These are phyloP conservation scores for Formica selysi DNA, from an alignment of 1,140 invertebrate genomes.

Conservation along the genomic window DNA sequence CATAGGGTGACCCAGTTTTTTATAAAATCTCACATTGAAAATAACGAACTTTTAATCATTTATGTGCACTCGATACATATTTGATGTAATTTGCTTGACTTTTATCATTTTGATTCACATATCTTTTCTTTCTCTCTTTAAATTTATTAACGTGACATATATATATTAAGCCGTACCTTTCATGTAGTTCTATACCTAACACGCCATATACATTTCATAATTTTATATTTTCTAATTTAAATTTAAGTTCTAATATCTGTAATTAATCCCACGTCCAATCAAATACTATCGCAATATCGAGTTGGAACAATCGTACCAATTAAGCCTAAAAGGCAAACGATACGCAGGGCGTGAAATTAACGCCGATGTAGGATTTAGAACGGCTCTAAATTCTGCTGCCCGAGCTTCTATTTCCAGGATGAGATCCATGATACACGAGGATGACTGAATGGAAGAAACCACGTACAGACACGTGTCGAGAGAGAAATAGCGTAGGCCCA, in stretches of 20 bases:
- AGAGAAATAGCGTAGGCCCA: slow-evolving; percentile 22
- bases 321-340: neutral
- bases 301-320: slow-evolving; percentile 14
- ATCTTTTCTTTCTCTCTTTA: neutral
- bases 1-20: neutral
- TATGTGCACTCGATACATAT: neutral
- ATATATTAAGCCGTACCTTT: neutral
- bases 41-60: neutral
- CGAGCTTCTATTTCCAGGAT: slow-evolving; percentile 3
- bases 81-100: neutral
- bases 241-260: neutral
- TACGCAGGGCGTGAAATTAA: neutral
- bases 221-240: slow-evolving; percentile 5
- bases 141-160: neutral
- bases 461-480: neutral
- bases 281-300: neutral
- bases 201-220: neutral
- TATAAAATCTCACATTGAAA: slow-evolving; percentile 8
- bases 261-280: neutral
- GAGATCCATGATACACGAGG: neutral
- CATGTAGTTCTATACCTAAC: neutral
- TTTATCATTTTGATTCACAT: neutral
- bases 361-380: slow-evolving; percentile 1
- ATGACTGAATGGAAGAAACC: slow-evolving; percentile 33
- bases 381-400: slow-evolving; percentile 9